phyloP scores from a whole-genome alignment of 1,140 invertebrate genomes.

The Euura saliciscinereae region DNA sequence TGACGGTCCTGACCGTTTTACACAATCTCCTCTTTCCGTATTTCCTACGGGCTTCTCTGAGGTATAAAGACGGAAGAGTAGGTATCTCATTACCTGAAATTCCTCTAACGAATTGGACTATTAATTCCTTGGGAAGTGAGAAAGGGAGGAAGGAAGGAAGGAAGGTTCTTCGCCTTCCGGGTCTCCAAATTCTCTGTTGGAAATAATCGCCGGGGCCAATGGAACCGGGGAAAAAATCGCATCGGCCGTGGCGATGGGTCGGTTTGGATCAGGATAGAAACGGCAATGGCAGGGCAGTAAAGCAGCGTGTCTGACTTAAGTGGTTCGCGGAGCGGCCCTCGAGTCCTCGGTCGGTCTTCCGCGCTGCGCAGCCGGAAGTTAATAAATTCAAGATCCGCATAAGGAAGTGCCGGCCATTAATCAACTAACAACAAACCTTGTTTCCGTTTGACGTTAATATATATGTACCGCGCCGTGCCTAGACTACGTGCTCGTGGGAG shows the following conservation, averaged over 20 bases:
- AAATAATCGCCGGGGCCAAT: background rate
- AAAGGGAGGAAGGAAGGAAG: background rate
- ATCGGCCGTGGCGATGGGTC: background rate
- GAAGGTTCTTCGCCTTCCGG: too few relatives aligned
- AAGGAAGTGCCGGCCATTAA: slow-evolving; percentile 1
- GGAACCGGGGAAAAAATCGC: too few relatives aligned
- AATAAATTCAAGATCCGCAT: background rate
- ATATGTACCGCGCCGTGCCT: background rate
- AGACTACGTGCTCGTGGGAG: too few relatives aligned
- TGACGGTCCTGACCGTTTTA: too few relatives aligned
- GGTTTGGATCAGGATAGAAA: background rate
- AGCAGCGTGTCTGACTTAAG: background rate
- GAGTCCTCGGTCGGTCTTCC: too few relatives aligned
- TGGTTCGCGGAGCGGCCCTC: background rate
- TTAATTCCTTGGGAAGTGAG: slow-evolving; percentile 23
- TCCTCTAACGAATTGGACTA: slow-evolving; percentile 25
- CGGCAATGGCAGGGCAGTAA: background rate
- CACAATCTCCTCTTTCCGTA: background rate
- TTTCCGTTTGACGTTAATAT: background rate
- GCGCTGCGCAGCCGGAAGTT: background rate
- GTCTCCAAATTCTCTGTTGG: background rate
- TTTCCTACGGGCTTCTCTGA: background rate
- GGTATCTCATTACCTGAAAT: slow-evolving; percentile 30
- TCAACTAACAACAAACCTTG: slow-evolving; percentile 1
- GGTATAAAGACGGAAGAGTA: slow-evolving; percentile 12